Percentiles rank a stretch among this genome's conserved stretches.
Conservation (phyloP, 2,888 invertebrate species). For the Rotaria macrura region DNA sequence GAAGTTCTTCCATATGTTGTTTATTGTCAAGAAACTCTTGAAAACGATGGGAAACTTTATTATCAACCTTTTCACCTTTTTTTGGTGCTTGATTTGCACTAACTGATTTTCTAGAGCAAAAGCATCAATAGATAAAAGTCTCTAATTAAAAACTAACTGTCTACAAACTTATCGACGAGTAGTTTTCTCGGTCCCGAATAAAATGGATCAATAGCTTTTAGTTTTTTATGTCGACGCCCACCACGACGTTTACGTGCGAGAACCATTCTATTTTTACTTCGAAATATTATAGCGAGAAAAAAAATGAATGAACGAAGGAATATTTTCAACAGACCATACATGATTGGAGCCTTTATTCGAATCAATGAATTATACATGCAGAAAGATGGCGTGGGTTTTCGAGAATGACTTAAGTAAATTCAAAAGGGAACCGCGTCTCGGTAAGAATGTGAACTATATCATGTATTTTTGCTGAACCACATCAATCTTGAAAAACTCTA, state of each 20-base stretch:
- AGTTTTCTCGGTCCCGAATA: conserved; percentile 36
- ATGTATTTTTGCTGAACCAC: no score
- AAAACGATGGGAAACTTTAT: conserved; percentile 15
- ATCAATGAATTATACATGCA: not conserved
- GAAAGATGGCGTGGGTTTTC: not conserved
- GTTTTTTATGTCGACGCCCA: conserved; percentile 41
- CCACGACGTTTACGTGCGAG: conserved; percentile 36
- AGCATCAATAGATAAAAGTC: not conserved
- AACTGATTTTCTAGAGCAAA: not conserved
- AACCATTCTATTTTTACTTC: conserved; percentile 19
- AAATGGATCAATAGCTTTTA: conserved; percentile 39
- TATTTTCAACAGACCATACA: not conserved
- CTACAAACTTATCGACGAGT: conserved; percentile 26
- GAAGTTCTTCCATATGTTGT: not conserved
- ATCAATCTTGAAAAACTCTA: no score
- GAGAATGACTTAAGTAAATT: no score
- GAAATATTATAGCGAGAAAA: no score
- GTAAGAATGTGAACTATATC: no score
- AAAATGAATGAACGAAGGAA: not conserved
- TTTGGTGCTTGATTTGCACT: conserved; percentile 30
- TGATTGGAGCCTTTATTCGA: not conserved
- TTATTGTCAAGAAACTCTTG: not conserved
- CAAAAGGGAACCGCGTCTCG: no score
- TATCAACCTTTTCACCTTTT: conserved; percentile 20
- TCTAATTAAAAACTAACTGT: not conserved